A percentile compares a stretch with the other conserved stretches of the same genome.
These are phyloP conservation scores for Protobothrops flavoviridis DNA, from an alignment of 2,113 vertebrate species.

Conservation along the genomic window DNA sequence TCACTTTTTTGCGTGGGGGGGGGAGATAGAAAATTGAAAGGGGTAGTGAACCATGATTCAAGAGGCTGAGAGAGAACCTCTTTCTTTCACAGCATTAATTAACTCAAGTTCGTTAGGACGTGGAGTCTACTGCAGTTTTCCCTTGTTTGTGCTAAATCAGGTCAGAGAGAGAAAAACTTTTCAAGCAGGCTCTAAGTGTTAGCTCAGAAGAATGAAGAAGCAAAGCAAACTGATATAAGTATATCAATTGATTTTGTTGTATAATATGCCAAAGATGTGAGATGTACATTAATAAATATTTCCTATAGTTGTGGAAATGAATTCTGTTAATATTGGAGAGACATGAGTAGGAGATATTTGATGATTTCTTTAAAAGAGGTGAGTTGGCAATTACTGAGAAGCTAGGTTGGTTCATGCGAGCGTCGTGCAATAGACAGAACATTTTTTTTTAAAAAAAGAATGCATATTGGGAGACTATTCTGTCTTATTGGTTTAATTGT, in stretches of 20 bases:
- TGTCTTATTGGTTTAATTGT: not conserved
- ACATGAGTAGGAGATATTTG: not conserved
- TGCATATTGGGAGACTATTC: slow-evolving; percentile 9
- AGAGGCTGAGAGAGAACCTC: slow-evolving; percentile 63
- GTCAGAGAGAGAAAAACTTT: slow-evolving; percentile 70
- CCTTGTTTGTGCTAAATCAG: slow-evolving; percentile 71
- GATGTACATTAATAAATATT: not conserved
- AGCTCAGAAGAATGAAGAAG: slow-evolving; percentile 59
- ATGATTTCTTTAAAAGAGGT: not conserved
- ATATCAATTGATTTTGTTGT: not conserved
- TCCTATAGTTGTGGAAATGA: not conserved
- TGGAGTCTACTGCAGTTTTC: slow-evolving; percentile 69
- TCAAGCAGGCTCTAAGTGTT: slow-evolving; percentile 68
- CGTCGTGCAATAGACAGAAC: not conserved
- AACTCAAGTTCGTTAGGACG: slow-evolving; percentile 74
- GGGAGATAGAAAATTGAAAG: slow-evolving; percentile 66
- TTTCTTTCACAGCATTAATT: slow-evolving; percentile 73
- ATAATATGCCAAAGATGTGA: not conserved
- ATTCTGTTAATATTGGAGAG: slow-evolving; percentile 3
- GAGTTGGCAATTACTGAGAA: not conserved
- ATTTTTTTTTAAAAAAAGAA: not conserved
- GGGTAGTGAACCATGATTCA: slow-evolving; percentile 71
- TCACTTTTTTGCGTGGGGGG: slow-evolving; percentile 47
- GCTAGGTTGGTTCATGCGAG: not conserved
- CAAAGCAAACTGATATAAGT: slow-evolving; percentile 18